Base-by-base conservation (phyloP, 2,888 invertebrate species). In the Melolontha melolontha region DNA sequence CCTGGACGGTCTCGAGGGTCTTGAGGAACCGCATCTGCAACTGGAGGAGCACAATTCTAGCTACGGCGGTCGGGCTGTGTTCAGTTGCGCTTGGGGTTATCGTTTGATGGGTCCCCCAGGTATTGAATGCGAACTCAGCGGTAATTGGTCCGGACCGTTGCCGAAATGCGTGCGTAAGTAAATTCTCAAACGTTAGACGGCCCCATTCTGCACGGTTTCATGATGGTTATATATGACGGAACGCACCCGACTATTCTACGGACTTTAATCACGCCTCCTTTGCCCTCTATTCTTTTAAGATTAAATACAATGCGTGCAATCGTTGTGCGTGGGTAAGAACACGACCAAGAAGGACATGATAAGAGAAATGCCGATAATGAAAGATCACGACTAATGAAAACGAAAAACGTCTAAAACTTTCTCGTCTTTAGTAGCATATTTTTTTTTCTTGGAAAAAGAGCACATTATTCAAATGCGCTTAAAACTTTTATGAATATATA, bases 11-110 rank as follows among this genome's bases (percentile, higher is more conserved):
- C 85, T 87, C 50, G 85, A 92, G 63, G 87, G 87, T 66, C 83
- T 90, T 5, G 85, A 88, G 50, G 92, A 92, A 75, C 88, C 91
- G 0, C 91, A 92, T 79, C 85, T 95, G 52, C 90, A 89, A 77
- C 84, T 94, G 71, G 87, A 92, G 69, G 93, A 93, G 78, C 89
- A 92, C 81, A 94, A 94, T 84, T 90, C 92, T 69, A 92, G 91
- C 75, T 92, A 90, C 77, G 93, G 93, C 63, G 93, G 93, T 6
- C 88, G 91, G 62, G 93, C 92, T 11, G 88, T 92, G 74, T 95
- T 95, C 85, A 89, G 90, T 72, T 95, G 95, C 80, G 89, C 93
- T 71, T 93, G 93, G 91, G 94, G 95, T 66, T 93, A 94, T 81
- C 87, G 89, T 70, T 86, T 95, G 62, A 86, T 87, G 62, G 95